Percentiles rank a stretch among this genome's conserved stretches.
These are phyloP conservation scores for Dendropsophus ebraccatus DNA, from an alignment of 2,113 vertebrate genomes.

Conservation along the genomic window DNA sequence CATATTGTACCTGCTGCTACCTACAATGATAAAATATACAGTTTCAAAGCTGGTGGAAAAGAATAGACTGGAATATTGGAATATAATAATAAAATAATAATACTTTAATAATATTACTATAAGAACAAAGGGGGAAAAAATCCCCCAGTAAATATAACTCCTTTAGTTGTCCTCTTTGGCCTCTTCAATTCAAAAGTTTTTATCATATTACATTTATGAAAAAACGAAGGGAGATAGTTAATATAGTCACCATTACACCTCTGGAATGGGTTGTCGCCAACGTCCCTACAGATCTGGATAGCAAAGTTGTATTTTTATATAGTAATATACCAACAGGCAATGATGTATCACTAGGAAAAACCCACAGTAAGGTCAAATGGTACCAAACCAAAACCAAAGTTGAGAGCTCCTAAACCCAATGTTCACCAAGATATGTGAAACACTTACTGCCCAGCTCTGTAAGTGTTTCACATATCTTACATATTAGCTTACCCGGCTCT, in stretches of 20 bases:
- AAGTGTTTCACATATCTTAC: too few species aligned
- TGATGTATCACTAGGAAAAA: too few species aligned
- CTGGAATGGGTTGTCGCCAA: too few species aligned
- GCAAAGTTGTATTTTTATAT: too few species aligned
- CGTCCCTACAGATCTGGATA: too few species aligned
- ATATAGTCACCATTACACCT: background rate
- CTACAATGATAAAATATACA: slow-evolving; percentile 1
- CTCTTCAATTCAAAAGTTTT: background rate
- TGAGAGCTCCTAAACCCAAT: too few species aligned
- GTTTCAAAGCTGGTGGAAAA: background rate
- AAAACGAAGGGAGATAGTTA: background rate
- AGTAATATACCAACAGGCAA: too few species aligned
- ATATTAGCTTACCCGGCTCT: too few species aligned
- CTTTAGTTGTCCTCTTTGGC: background rate
- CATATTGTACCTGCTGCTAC: background rate
- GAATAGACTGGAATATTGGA: background rate
- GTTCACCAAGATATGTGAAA: too few species aligned
- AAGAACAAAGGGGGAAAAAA: background rate
- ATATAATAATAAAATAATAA: slow-evolving; percentile 1
- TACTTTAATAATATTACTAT: background rate
- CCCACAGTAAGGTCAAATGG: too few species aligned
- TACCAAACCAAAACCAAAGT: too few species aligned
- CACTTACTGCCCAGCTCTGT: too few species aligned
- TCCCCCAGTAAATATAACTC: background rate
- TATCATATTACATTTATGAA: background rate